Evolutionary conservation across 2,888 invertebrate genomes (phyloP).

Genomic region (Entomobrya multifasciata): DNA sequence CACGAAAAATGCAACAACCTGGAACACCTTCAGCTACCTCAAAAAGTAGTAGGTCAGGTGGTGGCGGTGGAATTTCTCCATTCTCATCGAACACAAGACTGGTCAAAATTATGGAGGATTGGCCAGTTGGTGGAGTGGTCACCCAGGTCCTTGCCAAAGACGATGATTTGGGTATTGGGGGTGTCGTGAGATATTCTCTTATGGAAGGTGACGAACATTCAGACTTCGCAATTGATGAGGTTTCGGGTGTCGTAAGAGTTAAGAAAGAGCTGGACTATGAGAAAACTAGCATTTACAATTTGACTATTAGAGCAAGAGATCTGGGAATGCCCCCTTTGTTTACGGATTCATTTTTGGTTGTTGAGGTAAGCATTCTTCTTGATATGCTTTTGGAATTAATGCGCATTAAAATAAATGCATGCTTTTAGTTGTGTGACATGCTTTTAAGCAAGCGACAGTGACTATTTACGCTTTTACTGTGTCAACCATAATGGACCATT

Average conservation of each 20-base stretch:
- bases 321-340: conserved; percentile 90
- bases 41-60: conserved; percentile 79
- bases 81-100: conserved; percentile 60
- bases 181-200: conserved; percentile 90
- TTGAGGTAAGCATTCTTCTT: conserved; percentile 89
- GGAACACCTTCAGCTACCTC: background rate
- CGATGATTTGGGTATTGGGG: conserved; percentile 91
- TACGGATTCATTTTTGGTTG: conserved; percentile 88
- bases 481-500: background rate
- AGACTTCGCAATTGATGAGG: conserved; percentile 89
- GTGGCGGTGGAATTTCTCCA: conserved; percentile 72
- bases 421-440: too few species aligned
- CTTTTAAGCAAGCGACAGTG: too few species aligned
- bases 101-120: conserved; percentile 94
- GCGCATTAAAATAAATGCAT: background rate
- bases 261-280: conserved; percentile 92
- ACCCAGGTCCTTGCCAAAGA: conserved; percentile 92
- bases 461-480: conserved; percentile 19
- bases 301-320: conserved; percentile 92
- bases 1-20: background rate
- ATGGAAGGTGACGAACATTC: conserved; percentile 85
- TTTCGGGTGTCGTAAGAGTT: conserved; percentile 93
- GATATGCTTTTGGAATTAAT: too few species aligned
- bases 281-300: conserved; percentile 92
- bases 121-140: conserved; percentile 91